Evolutionary conservation across 2,888 invertebrate genomes (phyloP).

Genomic region (Mamestra brassicae): DNA sequence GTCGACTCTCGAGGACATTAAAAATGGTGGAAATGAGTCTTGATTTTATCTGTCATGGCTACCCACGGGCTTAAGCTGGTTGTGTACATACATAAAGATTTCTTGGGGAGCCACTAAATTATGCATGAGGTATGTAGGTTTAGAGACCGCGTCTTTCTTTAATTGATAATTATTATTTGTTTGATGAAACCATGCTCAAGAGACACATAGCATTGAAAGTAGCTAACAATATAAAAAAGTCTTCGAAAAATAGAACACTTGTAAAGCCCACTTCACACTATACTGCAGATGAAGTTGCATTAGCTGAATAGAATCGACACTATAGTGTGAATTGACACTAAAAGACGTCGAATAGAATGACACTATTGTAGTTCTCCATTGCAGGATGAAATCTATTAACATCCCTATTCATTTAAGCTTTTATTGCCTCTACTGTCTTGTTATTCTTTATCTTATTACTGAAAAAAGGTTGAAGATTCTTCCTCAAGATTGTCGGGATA

Average conservation of each 20-base stretch:
- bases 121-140: too few species aligned
- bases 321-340: slow-evolving; percentile 56
- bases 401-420: slow-evolving; percentile 33
- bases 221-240: not conserved
- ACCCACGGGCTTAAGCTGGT: slow-evolving; percentile 64
- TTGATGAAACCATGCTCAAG: not conserved
- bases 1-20: slow-evolving; percentile 66
- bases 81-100: too few species aligned
- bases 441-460: slow-evolving; percentile 13
- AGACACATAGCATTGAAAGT: not conserved
- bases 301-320: slow-evolving; percentile 49
- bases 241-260: slow-evolving; percentile 30
- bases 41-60: slow-evolving; percentile 70
- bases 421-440: slow-evolving; percentile 29
- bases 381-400: slow-evolving; percentile 46
- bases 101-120: too few species aligned
- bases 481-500: slow-evolving; percentile 48
- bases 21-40: slow-evolving; percentile 67
- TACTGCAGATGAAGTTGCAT: slow-evolving; percentile 52
- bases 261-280: slow-evolving; percentile 55
- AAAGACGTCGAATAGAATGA: slow-evolving; percentile 51
- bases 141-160: too few species aligned
- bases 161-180: too few species aligned
- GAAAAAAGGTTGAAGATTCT: slow-evolving; percentile 40
- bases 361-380: not conserved